Conservation (phyloP, 2,888 invertebrate species). For the Notocelia uddmanniana region DNA sequence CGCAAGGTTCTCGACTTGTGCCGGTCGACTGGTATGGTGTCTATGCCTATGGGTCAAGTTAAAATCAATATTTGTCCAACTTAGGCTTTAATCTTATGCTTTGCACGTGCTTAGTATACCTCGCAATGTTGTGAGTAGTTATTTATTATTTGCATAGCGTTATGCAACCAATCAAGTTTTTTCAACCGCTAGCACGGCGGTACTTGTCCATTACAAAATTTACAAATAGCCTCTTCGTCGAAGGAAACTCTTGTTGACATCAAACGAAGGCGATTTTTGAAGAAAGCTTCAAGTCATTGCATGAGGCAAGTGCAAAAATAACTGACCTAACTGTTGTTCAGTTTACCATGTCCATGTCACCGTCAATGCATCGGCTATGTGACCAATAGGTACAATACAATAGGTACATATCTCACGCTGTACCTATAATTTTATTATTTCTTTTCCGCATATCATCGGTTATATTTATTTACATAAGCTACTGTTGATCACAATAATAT, state of each 20-base stretch:
- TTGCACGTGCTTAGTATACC: conserved; percentile 29
- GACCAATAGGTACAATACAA: background rate
- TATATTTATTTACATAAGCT: background rate
- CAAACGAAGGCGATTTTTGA: background rate
- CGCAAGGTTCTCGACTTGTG: conserved; percentile 75
- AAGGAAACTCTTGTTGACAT: background rate
- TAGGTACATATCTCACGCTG: background rate
- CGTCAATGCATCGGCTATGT: background rate
- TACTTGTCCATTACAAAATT: background rate
- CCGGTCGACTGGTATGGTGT: conserved; percentile 63
- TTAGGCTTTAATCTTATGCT: conserved; percentile 37
- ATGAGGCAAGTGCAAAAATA: background rate
- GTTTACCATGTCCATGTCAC: conserved; percentile 21
- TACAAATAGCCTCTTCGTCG: background rate
- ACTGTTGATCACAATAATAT: too few relatives aligned
- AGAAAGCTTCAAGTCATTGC: conserved; percentile 8
- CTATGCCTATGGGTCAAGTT: conserved; percentile 58
- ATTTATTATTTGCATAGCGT: conserved; percentile 34
- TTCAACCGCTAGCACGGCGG: conserved; percentile 13
- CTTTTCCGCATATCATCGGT: background rate
- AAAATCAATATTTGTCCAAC: conserved; percentile 65
- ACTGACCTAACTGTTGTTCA: conserved; percentile 25
- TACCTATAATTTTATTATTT: background rate
- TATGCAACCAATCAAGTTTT: conserved; percentile 39
- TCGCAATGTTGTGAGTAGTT: conserved; percentile 33